Evolutionary conservation across 92 coral and sea anemone genomes (phyloP), one percentile per base, ranked within the genome.

Genomic region (Scolanthus callimorphus): DNA sequence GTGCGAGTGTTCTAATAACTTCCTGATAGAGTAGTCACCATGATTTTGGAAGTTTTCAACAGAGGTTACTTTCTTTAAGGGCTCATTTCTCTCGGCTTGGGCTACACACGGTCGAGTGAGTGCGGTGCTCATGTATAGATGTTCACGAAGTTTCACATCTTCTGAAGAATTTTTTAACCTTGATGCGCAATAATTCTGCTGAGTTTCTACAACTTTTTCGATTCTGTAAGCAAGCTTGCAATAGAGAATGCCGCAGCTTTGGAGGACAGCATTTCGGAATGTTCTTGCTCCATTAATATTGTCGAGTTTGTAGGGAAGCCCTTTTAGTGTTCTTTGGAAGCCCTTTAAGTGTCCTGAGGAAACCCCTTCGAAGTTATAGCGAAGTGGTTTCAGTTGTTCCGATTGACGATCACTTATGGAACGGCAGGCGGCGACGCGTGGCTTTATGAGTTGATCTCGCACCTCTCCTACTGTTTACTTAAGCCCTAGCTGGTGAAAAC

Each of bases 201-300:
- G 13, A 21, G 37, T 25, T 57, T 27, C 4, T 1, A 46, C 19
- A 25, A 10, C 25, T 50, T 29, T 29, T 45, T 69, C 25, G 27
- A 76, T 44, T 39, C 63, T 59, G 81, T 79, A 51, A 86, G 54
- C 52, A 86, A 62, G 44, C 67, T 86, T 22, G 80, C 85, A 56
- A 86, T 86, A 17, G 95, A 82, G 53, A 86, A 86, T 1, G 95
- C 95, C 20, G 83, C 95, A 25, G 95, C 95, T 43, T 69, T 83
- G 0, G 95, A 88, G 13, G 95, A 86, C 48, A 86, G 55, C 10
- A 76, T 60, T 39, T 79, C 85, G 15, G 34, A n/a, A 25, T 24
- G 58, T 25, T 62, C 72, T 22, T 28, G 62, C 26, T 37, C 34
- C 44, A 44, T n/a, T n/a, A n/a, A n/a, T n/a, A n/a, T n/a, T n/a